Base-by-base conservation (phyloP, 2,888 invertebrate genomes). In the Tachystola acroxantha region DNA sequence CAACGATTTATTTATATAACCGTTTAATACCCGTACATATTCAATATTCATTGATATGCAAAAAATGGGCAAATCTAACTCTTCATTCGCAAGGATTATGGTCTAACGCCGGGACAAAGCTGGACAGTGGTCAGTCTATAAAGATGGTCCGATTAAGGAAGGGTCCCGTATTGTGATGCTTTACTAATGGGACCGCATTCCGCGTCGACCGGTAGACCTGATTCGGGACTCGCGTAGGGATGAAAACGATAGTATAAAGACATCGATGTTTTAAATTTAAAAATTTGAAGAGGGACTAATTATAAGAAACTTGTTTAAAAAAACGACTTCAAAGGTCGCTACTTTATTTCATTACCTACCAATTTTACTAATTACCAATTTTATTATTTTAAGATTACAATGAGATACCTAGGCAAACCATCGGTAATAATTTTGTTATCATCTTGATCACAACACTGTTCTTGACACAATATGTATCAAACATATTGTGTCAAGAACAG, bases 101-200 rank as follows among this genome's bases (percentile, higher is more conserved):
- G 82, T 81, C 75, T 84, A 81, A 79, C 82, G 75, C 77, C 71
- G 64, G 45, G 53, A 80, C 75, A 79, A 77, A 64, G 36, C 73
- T 67, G 73, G 72, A 80, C 71, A 74, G 73, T 60, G 82, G 79
- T 71, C 80, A 85, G 50, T 85, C 68, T 54, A 85, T 85, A 81
- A 84, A 84, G 82, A 84, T 84, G 62, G 58, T 42, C 65, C 69
- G 84, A 84, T 82, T 76, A 75, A 67, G 69, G 62, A 65, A 65
- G 75, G 73, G 69, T 70, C 57, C 62, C 57, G 64, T 65, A 75
- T 81, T 82, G 79, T 84, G 71, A 75, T 74, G 67, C 57, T 76
- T 74, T 73, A 71, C 82, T 84, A 84, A 84, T 80, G 77, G 80
- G 75, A 76, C 84, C 81, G 57, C 82, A 79, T 84, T 84, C 80